A percentile compares a stretch with the other conserved stretches of the same genome.
These are phyloP conservation scores for Apamea monoglypha DNA, from an alignment of 2,888 invertebrate species.

Conservation along the genomic window DNA sequence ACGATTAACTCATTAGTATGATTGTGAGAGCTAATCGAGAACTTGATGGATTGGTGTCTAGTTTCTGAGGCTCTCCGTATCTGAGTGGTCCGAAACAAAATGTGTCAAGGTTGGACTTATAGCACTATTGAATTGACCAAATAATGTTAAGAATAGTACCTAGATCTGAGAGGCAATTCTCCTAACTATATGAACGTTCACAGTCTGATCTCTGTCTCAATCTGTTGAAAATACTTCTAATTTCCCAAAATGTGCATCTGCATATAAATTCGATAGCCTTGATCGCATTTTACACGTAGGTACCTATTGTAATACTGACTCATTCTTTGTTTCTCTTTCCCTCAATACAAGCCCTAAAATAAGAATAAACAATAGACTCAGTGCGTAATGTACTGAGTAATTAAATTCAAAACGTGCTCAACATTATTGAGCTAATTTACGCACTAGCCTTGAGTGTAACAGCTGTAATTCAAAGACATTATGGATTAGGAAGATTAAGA, in stretches of 20 bases:
- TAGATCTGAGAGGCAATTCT: not conserved
- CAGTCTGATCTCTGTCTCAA: too few relatives aligned
- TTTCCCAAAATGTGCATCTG: not conserved
- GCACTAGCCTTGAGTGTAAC: constrained; percentile 48
- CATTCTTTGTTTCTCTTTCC: not conserved
- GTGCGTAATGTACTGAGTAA: not conserved
- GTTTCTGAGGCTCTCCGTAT: not conserved
- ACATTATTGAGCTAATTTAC: constrained; percentile 37
- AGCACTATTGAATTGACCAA: not conserved
- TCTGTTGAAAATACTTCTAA: too few relatives aligned
- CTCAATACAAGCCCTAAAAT: not conserved
- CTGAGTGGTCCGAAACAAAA: not conserved
- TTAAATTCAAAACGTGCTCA: constrained; percentile 27
- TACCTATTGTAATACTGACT: not conserved
- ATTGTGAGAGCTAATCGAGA: not conserved
- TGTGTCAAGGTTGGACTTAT: not conserved
- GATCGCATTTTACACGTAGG: not conserved
- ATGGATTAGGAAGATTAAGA: constrained; percentile 47
- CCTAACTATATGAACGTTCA: too few relatives aligned
- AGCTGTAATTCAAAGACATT: constrained; percentile 45
- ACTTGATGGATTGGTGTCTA: not conserved
- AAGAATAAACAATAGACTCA: constrained; percentile 14
- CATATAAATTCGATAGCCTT: not conserved
- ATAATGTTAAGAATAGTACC: not conserved
- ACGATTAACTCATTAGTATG: constrained; percentile 35